Conservation (phyloP, 2,888 invertebrate species). For the Cosmia pyralina region DNA sequence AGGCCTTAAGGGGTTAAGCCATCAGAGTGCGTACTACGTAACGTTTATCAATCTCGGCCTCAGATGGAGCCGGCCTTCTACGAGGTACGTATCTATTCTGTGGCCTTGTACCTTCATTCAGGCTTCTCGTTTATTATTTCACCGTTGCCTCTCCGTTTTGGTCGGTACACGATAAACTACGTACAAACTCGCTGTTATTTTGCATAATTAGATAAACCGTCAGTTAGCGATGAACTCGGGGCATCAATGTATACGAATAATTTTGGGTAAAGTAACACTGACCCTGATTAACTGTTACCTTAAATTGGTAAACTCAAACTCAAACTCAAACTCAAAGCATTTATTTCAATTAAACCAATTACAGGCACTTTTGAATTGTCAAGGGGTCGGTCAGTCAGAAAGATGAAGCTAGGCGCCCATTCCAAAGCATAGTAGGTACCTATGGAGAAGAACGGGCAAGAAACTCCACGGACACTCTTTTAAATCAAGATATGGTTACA, state of each 20-base stretch:
- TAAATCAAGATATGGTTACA: no score
- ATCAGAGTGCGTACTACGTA: not conserved
- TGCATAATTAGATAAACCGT: conserved; percentile 84
- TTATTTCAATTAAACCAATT: no score
- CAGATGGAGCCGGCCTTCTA: not conserved
- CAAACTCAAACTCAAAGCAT: no score
- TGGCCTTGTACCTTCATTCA: conserved; percentile 59
- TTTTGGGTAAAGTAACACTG: conserved; percentile 37
- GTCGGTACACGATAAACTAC: conserved; percentile 74
- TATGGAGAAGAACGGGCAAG: no score
- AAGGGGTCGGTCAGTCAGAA: no score
- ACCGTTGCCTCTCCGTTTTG: conserved; percentile 66
- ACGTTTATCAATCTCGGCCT: no score
- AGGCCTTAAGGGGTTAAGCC: no score
- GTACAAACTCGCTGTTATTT: conserved; percentile 79
- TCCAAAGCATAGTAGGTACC: no score
- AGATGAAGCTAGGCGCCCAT: no score
- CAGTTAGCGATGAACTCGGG: conserved; percentile 73
- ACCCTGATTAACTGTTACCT: conserved; percentile 40
- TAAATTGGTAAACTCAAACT: no score
- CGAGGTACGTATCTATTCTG: not conserved
- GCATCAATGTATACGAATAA: conserved; percentile 69
- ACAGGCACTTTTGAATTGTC: no score
- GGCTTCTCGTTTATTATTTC: conserved; percentile 80
- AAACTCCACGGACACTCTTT: no score